Evolutionary conservation across 2,113 vertebrate species (phyloP).

Genomic region (Ivindomyrus marchei): DNA sequence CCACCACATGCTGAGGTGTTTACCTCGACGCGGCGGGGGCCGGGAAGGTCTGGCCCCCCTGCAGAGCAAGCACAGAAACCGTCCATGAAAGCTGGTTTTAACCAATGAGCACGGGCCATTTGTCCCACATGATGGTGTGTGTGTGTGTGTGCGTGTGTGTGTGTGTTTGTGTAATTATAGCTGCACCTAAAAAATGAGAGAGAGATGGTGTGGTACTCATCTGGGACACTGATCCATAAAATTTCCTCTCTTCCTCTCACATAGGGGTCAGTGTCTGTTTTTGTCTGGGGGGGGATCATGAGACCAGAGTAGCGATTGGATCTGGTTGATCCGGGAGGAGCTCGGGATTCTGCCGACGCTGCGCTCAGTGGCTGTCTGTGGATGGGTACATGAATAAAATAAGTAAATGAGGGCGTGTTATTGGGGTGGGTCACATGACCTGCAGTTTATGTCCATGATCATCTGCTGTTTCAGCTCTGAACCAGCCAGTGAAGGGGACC

Average conservation of each 20-base stretch:
- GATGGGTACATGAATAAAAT: no score
- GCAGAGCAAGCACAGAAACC: not conserved
- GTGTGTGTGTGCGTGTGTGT: not conserved
- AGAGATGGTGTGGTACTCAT: not conserved
- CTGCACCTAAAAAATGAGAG: not conserved
- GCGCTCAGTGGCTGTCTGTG: not conserved
- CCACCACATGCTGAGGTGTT: conserved; percentile 6
- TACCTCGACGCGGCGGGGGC: not conserved
- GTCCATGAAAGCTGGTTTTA: not conserved
- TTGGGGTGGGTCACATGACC: not conserved
- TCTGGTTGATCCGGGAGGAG: not conserved
- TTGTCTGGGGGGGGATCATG: not conserved
- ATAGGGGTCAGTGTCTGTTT: not conserved
- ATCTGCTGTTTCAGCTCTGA: not conserved
- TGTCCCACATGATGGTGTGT: not conserved
- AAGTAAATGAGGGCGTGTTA: not conserved
- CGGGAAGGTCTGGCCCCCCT: not conserved
- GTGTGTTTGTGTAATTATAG: not conserved
- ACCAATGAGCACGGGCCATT: not conserved
- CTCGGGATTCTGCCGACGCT: not conserved
- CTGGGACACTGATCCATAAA: not conserved
- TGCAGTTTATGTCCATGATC: not conserved
- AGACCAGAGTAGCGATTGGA: not conserved
- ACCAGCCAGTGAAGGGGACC: conserved; percentile 8
- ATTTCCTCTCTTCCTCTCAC: not conserved